These are phyloP conservation scores for Eubasilissa regina DNA, from an alignment of 1,140 invertebrate species.

Conservation along the genomic window DNA sequence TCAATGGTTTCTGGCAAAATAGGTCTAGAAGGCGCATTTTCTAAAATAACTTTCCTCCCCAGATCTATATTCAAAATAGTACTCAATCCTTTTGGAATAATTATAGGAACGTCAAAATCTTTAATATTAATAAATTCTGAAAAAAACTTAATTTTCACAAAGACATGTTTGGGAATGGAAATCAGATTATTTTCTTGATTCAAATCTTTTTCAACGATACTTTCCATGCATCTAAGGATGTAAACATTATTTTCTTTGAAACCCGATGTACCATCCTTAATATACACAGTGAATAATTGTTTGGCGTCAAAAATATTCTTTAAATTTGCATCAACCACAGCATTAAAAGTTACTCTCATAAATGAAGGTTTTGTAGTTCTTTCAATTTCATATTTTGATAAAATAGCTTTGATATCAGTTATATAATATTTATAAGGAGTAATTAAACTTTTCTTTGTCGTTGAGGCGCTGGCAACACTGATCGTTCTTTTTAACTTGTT, in stretches of 20 bases:
- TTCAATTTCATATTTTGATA: conserved; percentile 42
- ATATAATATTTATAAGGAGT: conserved; percentile 31
- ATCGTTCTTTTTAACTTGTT: conserved; percentile 12
- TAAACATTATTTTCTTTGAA: conserved; percentile 64
- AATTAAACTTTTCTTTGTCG: not conserved
- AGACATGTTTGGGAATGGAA: conserved; percentile 64
- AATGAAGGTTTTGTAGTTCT: conserved; percentile 16
- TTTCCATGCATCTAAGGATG: conserved; percentile 66
- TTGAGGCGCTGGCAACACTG: not conserved
- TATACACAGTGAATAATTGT: conserved; percentile 68
- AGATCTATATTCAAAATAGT: conserved; percentile 67
- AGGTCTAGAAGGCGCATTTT: conserved; percentile 64
- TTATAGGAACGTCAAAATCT: conserved; percentile 55
- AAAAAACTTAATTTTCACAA: conserved; percentile 47
- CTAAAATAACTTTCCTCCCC: conserved; percentile 67
- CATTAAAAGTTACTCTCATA: conserved; percentile 35
- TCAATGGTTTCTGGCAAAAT: conserved; percentile 73
- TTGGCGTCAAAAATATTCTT: conserved; percentile 53
- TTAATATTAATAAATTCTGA: conserved; percentile 5
- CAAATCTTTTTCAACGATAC: conserved; percentile 59
- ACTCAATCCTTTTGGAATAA: conserved; percentile 69
- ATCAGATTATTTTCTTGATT: conserved; percentile 62
- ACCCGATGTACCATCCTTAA: conserved; percentile 66
- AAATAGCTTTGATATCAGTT: conserved; percentile 22
- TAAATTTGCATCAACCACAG: not conserved